Base-by-base conservation (phyloP, 2,888 invertebrate species). In the Lasioglossum morio region DNA sequence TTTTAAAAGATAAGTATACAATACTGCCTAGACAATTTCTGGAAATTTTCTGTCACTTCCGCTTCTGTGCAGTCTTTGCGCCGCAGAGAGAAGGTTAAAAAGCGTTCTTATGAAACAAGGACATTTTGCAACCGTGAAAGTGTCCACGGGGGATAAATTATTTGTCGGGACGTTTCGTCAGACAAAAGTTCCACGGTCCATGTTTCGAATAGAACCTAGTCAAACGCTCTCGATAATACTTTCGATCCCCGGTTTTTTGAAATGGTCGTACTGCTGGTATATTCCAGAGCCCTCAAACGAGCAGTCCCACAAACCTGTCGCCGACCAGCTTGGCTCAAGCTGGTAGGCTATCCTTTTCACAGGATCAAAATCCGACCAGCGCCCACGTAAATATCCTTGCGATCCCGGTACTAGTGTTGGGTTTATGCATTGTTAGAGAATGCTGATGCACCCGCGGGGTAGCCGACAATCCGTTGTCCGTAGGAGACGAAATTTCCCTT, bases 221-320 rank as follows among this genome's bases (percentile, higher is more conserved):
- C n/a, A 12, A 57, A 57, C n/a, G n/a, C n/a, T 57, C n/a, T 12
- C 57, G n/a, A 57, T 57, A 57, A 57, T 57, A n/a, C 57, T 57
- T n/a, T 57, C 57, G 57, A n/a, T n/a, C 57, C 57, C 66, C 63
- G 70, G 63, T 78, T 83, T 88, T 90, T 88, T 91, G 86, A 91
- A 91, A 93, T 88, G 88, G 86, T 92, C 86, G 85, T 90, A 89
- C 91, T 89, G 92, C 90, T 93, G 92, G 91, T 95, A 92, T 93
- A 94, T 95, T 96, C 91, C 89, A 97, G 97, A 97, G 97, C 96
- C 97, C 97, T 93, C 96, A 96, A 95, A 96, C 96, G 95, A 96
- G 96, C 94, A 97, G 97, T 95, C 97, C 97, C 91, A 96, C 97
- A 92, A 97, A 97, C 92, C 96, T 97, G 95, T 97, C 97, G 94